Percentiles rank a stretch among this genome's conserved stretches.
phyloP scores from a whole-genome alignment of 2,888 invertebrate genomes.

The Argynnis bischoffii region DNA sequence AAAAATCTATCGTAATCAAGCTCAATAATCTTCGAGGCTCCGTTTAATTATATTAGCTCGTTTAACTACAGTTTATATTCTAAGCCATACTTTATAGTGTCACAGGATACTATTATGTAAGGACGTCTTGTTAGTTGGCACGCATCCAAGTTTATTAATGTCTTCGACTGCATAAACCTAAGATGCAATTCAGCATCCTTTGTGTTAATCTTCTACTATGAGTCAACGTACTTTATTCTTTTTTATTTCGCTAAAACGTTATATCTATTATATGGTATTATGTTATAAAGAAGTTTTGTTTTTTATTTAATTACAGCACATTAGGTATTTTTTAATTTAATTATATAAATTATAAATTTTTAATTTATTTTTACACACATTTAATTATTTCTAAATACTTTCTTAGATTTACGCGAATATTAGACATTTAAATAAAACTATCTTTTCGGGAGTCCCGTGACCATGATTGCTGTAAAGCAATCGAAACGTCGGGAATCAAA shows the following conservation, averaged over 20 bases:
- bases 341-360: too few species aligned
- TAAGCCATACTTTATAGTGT: slow-evolving; percentile 36
- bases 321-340: too few species aligned
- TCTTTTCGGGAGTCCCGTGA: too few species aligned
- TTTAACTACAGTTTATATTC: slow-evolving; percentile 34
- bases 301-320: too few species aligned
- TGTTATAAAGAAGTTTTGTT: not conserved
- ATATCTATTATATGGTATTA: not conserved
- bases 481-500: too few species aligned
- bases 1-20: slow-evolving; percentile 17
- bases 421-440: too few species aligned
- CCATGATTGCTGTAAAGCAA: too few species aligned
- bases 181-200: slow-evolving; percentile 56
- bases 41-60: slow-evolving; percentile 28
- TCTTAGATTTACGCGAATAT: too few species aligned
- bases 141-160: slow-evolving; percentile 66
- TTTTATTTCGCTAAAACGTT: slow-evolving; percentile 3
- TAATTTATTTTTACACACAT: too few species aligned
- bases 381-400: too few species aligned
- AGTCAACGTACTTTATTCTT: slow-evolving; percentile 23
- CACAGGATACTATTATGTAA: slow-evolving; percentile 49
- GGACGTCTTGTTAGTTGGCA: slow-evolving; percentile 59
- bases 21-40: slow-evolving; percentile 18
- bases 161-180: slow-evolving; percentile 53
- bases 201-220: slow-evolving; percentile 42